phyloP scores from a whole-genome alignment of 2,113 vertebrate genomes.

The Rhynchomys soricoides region DNA sequence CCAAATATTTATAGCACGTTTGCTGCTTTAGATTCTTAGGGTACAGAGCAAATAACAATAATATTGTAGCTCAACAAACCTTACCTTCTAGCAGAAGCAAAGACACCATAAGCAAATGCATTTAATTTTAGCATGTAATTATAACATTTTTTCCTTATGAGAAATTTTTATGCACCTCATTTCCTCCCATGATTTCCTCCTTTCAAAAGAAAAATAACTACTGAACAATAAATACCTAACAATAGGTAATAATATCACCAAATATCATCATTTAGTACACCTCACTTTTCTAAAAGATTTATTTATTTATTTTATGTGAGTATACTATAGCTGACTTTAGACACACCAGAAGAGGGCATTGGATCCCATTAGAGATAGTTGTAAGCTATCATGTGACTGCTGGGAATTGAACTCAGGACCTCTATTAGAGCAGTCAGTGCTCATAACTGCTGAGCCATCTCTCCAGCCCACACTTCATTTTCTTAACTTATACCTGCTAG shows the following conservation, averaged over 20 bases:
- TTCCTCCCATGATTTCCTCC: constrained; percentile 13
- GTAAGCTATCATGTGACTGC: too few relatives aligned
- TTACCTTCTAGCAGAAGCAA: not conserved
- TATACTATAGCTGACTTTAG: too few relatives aligned
- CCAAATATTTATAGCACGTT: constrained; percentile 14
- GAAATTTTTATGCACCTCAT: not conserved
- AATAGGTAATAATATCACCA: not conserved
- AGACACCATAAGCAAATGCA: not conserved
- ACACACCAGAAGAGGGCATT: too few relatives aligned
- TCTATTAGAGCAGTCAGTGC: too few relatives aligned
- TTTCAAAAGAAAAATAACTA: not conserved
- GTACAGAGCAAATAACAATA: not conserved
- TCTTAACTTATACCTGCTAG: not conserved
- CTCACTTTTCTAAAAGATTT: not conserved
- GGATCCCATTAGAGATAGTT: too few relatives aligned
- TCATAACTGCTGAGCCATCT: too few relatives aligned
- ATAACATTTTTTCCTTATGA: not conserved
- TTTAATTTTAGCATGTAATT: not conserved
- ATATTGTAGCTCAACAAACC: not conserved
- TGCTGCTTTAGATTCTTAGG: not conserved
- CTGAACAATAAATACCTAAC: not conserved
- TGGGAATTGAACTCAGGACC: too few relatives aligned
- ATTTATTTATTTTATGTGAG: too few relatives aligned
- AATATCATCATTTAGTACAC: not conserved
- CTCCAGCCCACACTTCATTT: not conserved